Evolutionary conservation across 2,888 invertebrate species (phyloP).

Genomic region (Galerucella nymphaeae): DNA sequence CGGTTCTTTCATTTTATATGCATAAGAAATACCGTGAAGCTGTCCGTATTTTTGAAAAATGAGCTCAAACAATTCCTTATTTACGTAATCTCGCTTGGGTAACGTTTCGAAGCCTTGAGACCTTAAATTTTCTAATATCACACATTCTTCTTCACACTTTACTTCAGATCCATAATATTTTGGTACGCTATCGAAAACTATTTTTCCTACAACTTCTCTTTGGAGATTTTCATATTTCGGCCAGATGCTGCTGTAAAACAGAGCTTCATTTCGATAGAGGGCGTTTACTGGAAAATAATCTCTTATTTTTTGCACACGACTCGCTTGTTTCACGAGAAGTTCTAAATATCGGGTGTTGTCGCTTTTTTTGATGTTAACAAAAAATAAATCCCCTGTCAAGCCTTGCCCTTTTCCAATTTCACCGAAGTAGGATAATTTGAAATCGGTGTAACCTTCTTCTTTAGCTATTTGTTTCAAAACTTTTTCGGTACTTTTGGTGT

Average conservation of each 20-base stretch:
- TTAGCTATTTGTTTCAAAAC: background rate
- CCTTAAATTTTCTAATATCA: conserved; percentile 46
- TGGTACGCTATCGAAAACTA: conserved; percentile 29
- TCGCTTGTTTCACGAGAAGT: conserved; percentile 38
- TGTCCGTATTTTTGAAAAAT: conserved; percentile 48
- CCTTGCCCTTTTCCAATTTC: conserved; percentile 38
- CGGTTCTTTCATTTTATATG: conserved; percentile 39
- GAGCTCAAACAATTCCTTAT: conserved; percentile 45
- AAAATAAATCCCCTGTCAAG: conserved; percentile 36
- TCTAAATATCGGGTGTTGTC: conserved; percentile 17
- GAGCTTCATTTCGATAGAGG: conserved; percentile 38
- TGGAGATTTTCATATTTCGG: conserved; percentile 34
- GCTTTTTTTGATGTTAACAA: conserved; percentile 29
- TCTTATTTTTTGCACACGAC: conserved; percentile 16
- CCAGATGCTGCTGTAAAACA: conserved; percentile 37
- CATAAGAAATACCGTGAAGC: conserved; percentile 50
- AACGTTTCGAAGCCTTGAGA: conserved; percentile 33
- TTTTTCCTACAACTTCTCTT: background rate
- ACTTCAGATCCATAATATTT: conserved; percentile 28
- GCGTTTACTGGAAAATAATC: conserved; percentile 24
- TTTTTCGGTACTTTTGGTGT: background rate
- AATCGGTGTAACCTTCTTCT: background rate
- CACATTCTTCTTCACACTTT: conserved; percentile 31
- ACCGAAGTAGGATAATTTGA: background rate
- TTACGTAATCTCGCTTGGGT: conserved; percentile 36